Evolutionary conservation across 2,888 invertebrate genomes (phyloP).

Genomic region (Epinotia bilunana): DNA sequence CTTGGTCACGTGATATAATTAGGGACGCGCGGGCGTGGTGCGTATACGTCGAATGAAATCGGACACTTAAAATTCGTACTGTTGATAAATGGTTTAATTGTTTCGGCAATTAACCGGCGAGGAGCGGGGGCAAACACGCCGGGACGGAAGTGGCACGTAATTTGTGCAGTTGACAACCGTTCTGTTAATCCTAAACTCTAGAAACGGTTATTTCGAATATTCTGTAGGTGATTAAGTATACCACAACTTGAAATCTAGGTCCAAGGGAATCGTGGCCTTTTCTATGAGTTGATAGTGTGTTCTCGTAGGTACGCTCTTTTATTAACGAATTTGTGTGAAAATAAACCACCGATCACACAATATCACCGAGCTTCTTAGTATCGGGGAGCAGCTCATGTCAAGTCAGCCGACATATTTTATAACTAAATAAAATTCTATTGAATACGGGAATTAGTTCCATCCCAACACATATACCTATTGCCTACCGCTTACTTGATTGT

Average conservation of each 20-base stretch:
- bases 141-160: slow-evolving; percentile 47
- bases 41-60: slow-evolving; percentile 54
- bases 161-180: slow-evolving; percentile 44
- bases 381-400: too few species aligned
- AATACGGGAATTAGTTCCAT: too few species aligned
- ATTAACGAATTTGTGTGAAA: too few species aligned
- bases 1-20: slow-evolving; percentile 57
- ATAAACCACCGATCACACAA: too few species aligned
- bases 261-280: neutral
- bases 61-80: slow-evolving; percentile 63
- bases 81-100: slow-evolving; percentile 57
- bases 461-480: too few species aligned
- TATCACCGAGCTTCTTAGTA: too few species aligned
- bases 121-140: slow-evolving; percentile 48
- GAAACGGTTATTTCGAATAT: neutral
- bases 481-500: too few species aligned
- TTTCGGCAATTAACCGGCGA: slow-evolving; percentile 50
- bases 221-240: neutral
- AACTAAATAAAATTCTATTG: too few species aligned
- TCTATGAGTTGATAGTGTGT: too few species aligned
- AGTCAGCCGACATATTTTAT: too few species aligned
- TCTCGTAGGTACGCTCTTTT: too few species aligned
- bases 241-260: neutral
- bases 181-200: slow-evolving; percentile 18
- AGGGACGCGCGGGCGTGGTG: slow-evolving; percentile 54